A percentile compares a stretch with the other conserved stretches of the same genome.
Evolutionary conservation across 2,797 vertebrate species (phyloP).

Genomic region (Poeciliopsis paucimaculata): DNA sequence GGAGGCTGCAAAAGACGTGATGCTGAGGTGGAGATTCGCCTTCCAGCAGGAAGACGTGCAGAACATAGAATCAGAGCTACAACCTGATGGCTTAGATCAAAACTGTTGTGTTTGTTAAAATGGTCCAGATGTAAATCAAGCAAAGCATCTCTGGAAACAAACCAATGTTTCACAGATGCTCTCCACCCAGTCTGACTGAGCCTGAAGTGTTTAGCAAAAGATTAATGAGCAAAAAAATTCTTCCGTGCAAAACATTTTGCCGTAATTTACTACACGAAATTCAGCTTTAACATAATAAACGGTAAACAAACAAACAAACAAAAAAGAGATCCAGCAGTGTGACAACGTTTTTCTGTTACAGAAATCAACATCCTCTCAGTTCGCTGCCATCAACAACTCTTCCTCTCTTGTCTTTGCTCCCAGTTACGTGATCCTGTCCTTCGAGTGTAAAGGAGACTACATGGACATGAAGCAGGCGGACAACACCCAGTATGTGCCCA

Average conservation of each 20-base stretch:
- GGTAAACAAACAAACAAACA: not conserved
- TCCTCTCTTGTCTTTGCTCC: conserved; percentile 44
- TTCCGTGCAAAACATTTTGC: not conserved
- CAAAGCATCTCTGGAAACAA: not conserved
- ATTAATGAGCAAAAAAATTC: not conserved
- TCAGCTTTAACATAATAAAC: not conserved
- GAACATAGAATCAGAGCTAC: not conserved
- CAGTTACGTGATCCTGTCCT: conserved; percentile 98
- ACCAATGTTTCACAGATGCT: not conserved
- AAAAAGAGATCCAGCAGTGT: not conserved
- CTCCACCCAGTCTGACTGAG: not conserved
- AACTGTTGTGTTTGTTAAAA: not conserved
- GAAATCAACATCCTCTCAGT: conserved; percentile 1
- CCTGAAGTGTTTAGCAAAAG: not conserved
- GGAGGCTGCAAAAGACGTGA: not conserved
- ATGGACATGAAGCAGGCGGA: conserved; percentile 99
- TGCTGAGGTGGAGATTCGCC: not conserved
- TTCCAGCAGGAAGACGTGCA: not conserved
- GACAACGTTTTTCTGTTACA: not conserved
- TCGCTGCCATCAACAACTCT: conserved; percentile 19
- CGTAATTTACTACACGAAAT: not conserved
- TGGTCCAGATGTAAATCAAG: not conserved
- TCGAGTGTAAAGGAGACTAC: conserved; percentile 96
- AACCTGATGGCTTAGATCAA: not conserved
- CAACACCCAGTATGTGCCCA: conserved; percentile 95